Evolutionary conservation across 2,113 vertebrate genomes (phyloP).

Genomic region (Hiodon tergisus): DNA sequence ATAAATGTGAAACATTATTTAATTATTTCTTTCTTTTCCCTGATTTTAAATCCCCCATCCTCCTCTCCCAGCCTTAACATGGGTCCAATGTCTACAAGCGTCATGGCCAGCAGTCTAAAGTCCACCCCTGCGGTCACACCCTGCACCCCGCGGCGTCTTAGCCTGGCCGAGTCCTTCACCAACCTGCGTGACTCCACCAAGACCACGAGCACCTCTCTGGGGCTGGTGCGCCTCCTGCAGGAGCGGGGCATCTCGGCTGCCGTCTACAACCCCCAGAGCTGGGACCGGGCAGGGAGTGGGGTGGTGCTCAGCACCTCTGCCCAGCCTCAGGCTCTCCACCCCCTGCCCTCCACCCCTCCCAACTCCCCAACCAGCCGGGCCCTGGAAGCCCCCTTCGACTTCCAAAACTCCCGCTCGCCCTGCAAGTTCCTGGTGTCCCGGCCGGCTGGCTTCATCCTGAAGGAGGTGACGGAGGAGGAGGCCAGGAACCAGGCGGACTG

Average conservation of each 20-base stretch:
- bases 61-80: conserved; percentile 59
- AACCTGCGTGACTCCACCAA: conserved; percentile 91
- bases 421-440: conserved; percentile 94
- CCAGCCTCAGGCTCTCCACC: conserved; percentile 56
- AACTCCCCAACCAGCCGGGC: conserved; percentile 70
- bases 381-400: conserved; percentile 61
- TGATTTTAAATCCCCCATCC: not conserved
- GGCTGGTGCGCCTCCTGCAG: conserved; percentile 91
- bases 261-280: conserved; percentile 83
- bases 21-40: too few species aligned
- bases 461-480: conserved; percentile 79
- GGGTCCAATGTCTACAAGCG: conserved; percentile 71
- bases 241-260: conserved; percentile 93
- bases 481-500: conserved; percentile 71
- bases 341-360: conserved; percentile 79
- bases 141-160: conserved; percentile 82
- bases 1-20: too few species aligned
- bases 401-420: conserved; percentile 85
- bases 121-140: conserved; percentile 80
- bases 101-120: conserved; percentile 71
- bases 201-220: conserved; percentile 93
- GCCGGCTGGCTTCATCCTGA: conserved; percentile 87
- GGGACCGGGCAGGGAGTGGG: conserved; percentile 61
- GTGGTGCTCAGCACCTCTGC: conserved; percentile 68
- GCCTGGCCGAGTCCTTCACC: conserved; percentile 90